Evolutionary conservation across 1,140 invertebrate species (phyloP), one percentile per base, ranked within the genome.

Genomic region (Elymnias hypermnestra): DNA sequence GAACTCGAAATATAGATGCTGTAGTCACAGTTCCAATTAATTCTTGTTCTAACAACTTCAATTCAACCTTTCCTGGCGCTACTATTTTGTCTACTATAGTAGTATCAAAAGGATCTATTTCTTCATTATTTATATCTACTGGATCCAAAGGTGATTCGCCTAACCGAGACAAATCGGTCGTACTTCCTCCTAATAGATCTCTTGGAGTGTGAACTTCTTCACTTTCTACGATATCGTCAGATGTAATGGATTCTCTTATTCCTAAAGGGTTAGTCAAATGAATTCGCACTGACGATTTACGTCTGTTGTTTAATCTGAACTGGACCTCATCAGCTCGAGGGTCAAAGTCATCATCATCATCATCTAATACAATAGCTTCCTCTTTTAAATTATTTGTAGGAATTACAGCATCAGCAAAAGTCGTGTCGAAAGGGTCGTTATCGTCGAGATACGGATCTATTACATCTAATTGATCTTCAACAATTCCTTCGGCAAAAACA

Each of bases 41-140:
- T 77, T 95, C 94, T 63, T 92, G 89, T 83, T 95, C 94, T 10
- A 95, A 73, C 61, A 92, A 89, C 71, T 94, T 94, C 3, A 95
- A 67, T 82, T 95, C 94, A 6, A 92, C 89, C 82, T 91, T 91
- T 42, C 93, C 92, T 1, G 93, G 93, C 47, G 91, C 89, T 28
- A 90, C 88, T 10, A 91, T 83, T 15, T 90, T 89, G 63, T 92
- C 89, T 5, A 94, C 88, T 7, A 90, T 89, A 0, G 94, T 94
- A 2, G 94, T 96, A 64, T 96, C 94, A 58, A 96, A 96, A 0
- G 94, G 94, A 88, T 96, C 95, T 9, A 91, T 90, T 62, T 94
- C 92, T 29, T 87, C 89, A 52, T 87, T 78, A 29, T 88, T 84
- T 13, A 87, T 71, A 52, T 89, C 87, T 10, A 88, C 56, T 0